Evolutionary conservation across 1,140 invertebrate genomes (phyloP).

Genomic region (Caenorhabditis inopinata): DNA sequence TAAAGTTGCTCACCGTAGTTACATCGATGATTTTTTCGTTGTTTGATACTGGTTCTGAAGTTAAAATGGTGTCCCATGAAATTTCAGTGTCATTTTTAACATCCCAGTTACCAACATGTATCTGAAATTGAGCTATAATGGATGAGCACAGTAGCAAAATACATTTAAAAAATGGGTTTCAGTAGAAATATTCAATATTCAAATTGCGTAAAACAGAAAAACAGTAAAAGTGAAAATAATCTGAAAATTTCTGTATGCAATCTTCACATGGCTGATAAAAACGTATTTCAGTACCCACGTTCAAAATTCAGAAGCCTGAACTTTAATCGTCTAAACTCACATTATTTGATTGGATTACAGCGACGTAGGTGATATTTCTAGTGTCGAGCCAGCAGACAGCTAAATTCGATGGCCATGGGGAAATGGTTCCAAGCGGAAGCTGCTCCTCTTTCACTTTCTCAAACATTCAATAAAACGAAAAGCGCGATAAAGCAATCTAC

Average conservation of each 20-base stretch:
- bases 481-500: too few relatives aligned
- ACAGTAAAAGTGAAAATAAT: too few relatives aligned
- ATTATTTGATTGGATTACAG: background rate
- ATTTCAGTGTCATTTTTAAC: background rate
- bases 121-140: background rate
- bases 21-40: background rate
- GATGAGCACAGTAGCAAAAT: too few relatives aligned
- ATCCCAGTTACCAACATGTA: background rate
- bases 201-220: too few relatives aligned
- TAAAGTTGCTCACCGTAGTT: too few relatives aligned
- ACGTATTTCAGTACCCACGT: too few relatives aligned
- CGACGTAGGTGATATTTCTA: conserved; percentile 35
- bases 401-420: conserved; percentile 30
- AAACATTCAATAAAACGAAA: background rate
- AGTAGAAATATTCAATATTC: too few relatives aligned
- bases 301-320: too few relatives aligned
- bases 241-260: too few relatives aligned
- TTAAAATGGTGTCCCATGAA: background rate
- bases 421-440: background rate
- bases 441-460: background rate
- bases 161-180: too few relatives aligned
- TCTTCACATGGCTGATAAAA: too few relatives aligned
- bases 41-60: background rate
- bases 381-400: conserved; percentile 9
- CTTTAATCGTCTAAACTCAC: background rate